Conservation (phyloP, 2,888 invertebrate genomes). For the Pristionchus arcanus region DNA sequence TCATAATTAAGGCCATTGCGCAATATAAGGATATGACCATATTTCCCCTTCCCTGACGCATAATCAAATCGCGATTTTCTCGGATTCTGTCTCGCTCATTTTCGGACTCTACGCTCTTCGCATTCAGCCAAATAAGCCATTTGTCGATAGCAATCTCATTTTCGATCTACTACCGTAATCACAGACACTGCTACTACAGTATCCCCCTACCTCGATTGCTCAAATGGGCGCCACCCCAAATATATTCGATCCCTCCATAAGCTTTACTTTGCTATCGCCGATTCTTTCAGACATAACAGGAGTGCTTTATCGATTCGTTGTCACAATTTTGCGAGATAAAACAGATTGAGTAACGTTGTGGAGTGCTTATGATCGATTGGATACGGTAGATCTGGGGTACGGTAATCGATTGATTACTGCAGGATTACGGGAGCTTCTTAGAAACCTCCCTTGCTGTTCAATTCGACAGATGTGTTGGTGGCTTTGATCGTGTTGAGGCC, state of each 20-base stretch:
- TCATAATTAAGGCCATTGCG: conserved; percentile 6
- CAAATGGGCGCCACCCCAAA: conserved; percentile 6
- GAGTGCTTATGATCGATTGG: not conserved
- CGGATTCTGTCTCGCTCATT: not conserved
- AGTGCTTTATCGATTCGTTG: conserved; percentile 33
- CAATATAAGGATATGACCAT: not conserved
- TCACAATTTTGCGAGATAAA: conserved; percentile 13
- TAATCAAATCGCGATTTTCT: conserved; percentile 11
- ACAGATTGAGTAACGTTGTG: not conserved
- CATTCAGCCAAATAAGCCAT: conserved; percentile 27
- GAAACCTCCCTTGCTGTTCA: conserved; percentile 34
- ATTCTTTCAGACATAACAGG: not conserved
- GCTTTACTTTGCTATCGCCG: not conserved
- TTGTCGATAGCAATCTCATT: not conserved
- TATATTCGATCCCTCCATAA: not conserved
- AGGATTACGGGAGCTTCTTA: not conserved
- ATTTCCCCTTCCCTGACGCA: not conserved
- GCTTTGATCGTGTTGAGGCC: not conserved
- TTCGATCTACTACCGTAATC: conserved; percentile 36
- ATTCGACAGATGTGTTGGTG: not conserved
- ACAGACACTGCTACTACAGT: conserved; percentile 42
- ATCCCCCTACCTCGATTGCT: conserved; percentile 26
- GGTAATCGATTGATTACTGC: not conserved
- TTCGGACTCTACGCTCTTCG: not conserved
- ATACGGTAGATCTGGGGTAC: not conserved